These are phyloP conservation scores for Penaeus japonicus DNA, from an alignment of 1,140 invertebrate species.

Conservation along the genomic window DNA sequence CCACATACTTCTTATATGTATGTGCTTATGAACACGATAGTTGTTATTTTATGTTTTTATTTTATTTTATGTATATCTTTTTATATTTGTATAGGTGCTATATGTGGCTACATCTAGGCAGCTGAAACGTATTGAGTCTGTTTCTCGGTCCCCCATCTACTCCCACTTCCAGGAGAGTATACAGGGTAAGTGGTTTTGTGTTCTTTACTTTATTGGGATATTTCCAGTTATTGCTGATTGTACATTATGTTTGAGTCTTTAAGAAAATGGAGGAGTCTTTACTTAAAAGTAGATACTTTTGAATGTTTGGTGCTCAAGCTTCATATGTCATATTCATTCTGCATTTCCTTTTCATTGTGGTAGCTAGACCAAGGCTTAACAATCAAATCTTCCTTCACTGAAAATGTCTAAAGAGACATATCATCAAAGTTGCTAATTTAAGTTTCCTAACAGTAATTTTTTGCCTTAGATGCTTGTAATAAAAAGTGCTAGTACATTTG, in stretches of 20 bases:
- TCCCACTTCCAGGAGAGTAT: conserved; percentile 97
- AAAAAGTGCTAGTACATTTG: too few relatives aligned
- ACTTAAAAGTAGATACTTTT: background rate
- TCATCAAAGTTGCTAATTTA: too few relatives aligned
- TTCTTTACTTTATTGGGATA: background rate
- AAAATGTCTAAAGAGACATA: too few relatives aligned
- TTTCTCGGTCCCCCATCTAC: conserved; percentile 96
- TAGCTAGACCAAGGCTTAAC: too few relatives aligned
- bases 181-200: conserved; percentile 66
- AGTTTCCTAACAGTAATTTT: too few relatives aligned
- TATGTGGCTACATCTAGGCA: conserved; percentile 94
- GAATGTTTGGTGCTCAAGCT: too few relatives aligned
- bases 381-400: too few relatives aligned
- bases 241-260: conserved; percentile 30
- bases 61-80: background rate
- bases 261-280: background rate
- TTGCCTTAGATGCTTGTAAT: too few relatives aligned
- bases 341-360: too few relatives aligned
- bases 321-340: too few relatives aligned
- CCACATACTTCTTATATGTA: too few relatives aligned
- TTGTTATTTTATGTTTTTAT: background rate
- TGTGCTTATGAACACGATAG: too few relatives aligned
- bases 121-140: conserved; percentile 93
- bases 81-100: conserved; percentile 64
- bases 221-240: background rate